Conservation (phyloP, 1,140 invertebrate species). For the Maconellicoccus hirsutus region DNA sequence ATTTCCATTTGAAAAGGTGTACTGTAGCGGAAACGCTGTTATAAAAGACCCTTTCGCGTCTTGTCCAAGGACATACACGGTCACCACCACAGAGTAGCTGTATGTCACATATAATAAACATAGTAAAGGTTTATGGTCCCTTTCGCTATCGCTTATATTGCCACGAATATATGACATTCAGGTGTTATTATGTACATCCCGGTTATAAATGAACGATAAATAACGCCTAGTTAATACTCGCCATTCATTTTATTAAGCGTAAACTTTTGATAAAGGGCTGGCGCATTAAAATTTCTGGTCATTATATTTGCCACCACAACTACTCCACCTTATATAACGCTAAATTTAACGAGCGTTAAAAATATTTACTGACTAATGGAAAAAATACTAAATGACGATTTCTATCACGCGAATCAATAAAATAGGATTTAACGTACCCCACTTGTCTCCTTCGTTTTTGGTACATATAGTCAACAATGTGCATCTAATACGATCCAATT, state of each 20-base stretch:
- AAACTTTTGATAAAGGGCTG: constrained; percentile 8
- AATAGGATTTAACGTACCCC: too few species aligned
- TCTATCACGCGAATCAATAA: too few species aligned
- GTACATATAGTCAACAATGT: too few species aligned
- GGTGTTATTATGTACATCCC: constrained; percentile 7
- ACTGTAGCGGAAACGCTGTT: neutral
- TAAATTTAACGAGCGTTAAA: neutral
- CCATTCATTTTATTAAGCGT: constrained; percentile 9
- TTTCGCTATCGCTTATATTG: constrained; percentile 8
- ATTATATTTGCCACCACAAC: neutral
- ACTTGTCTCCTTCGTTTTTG: too few species aligned
- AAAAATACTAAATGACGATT: neutral
- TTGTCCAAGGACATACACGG: neutral
- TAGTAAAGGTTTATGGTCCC: constrained; percentile 7
- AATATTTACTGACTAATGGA: neutral
- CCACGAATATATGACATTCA: constrained; percentile 4
- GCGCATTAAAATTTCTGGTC: constrained; percentile 8
- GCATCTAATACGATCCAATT: too few species aligned
- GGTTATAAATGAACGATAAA: constrained; percentile 9
- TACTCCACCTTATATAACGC: too few species aligned
- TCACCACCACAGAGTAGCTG: neutral
- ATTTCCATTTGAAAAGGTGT: constrained; percentile 4
- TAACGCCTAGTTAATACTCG: constrained; percentile 7
- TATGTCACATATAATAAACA: constrained; percentile 9
- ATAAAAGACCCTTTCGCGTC: constrained; percentile 7